A percentile compares a stretch with the other conserved stretches of the same genome.
These are phyloP conservation scores for Pipistrellus pipistrellus DNA, from an alignment of 2,797 vertebrate species.

Conservation along the genomic window DNA sequence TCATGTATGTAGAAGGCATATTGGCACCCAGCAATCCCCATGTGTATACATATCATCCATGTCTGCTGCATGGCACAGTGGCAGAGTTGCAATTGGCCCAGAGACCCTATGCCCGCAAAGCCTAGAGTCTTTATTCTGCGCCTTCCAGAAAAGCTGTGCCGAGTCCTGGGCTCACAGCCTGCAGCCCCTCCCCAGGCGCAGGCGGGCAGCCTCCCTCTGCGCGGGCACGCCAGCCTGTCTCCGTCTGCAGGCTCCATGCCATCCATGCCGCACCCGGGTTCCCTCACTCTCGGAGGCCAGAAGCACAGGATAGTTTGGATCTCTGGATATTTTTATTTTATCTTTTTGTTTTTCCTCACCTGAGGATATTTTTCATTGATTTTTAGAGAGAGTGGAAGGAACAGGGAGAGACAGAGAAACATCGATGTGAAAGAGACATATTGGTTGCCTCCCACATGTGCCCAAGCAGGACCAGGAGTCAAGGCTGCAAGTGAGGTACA, in stretches of 20 bases:
- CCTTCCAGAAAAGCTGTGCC: background rate
- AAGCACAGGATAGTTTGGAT: too few species aligned
- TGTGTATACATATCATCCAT: background rate
- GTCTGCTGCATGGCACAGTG: background rate
- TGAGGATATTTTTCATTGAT: too few species aligned
- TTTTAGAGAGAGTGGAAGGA: too few species aligned
- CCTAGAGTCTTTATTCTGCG: background rate
- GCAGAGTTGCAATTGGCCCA: background rate
- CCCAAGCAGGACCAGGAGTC: too few species aligned
- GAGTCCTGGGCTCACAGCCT: background rate
- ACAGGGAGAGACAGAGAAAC: too few species aligned
- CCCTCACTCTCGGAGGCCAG: background rate
- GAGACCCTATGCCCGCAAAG: background rate
- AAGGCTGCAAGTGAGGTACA: too few species aligned
- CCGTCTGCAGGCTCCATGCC: background rate
- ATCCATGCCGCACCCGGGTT: fast-evolving
- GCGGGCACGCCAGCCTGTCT: background rate
- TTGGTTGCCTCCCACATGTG: too few species aligned
- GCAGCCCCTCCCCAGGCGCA: background rate
- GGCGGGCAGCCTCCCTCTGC: background rate
- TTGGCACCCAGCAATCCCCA: background rate
- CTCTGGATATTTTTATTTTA: background rate
- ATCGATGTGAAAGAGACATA: too few species aligned
- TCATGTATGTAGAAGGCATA: background rate
- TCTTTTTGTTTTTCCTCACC: too few species aligned